Conservation (phyloP, 2,797 vertebrate species). For the Cirrhinus molitorella region DNA sequence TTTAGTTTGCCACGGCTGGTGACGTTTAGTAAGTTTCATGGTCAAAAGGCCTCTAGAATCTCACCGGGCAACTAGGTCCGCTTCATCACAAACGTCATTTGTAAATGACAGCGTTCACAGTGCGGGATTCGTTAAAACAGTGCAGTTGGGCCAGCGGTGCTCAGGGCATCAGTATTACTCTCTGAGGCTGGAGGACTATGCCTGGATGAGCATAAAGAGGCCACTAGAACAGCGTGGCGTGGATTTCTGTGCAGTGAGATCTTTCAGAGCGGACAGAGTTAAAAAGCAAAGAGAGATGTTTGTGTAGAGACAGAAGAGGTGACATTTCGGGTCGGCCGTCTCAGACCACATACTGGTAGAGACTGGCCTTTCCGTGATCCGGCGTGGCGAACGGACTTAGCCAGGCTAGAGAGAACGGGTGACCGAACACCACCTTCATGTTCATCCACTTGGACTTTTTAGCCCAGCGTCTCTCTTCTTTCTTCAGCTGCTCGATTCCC, state of each 20-base stretch:
- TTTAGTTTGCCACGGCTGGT: neutral
- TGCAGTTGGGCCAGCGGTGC: neutral
- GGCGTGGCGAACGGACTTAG: constrained; percentile 93
- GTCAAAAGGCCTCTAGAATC: constrained; percentile 17
- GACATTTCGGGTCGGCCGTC: neutral
- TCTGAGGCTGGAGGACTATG: neutral
- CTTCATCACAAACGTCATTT: neutral
- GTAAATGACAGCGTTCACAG: neutral
- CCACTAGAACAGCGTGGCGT: neutral
- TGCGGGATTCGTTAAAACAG: neutral
- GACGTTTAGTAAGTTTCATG: neutral
- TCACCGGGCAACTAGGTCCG: neutral
- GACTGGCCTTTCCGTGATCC: constrained; percentile 94
- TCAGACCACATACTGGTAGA: constrained; percentile 98
- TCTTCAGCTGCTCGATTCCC: constrained; percentile 99
- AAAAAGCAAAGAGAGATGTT: neutral
- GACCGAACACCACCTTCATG: constrained; percentile 97
- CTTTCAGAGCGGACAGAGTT: neutral
- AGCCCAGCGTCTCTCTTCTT: constrained; percentile 97
- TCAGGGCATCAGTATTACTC: neutral
- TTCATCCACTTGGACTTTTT: constrained; percentile 99
- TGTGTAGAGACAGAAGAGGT: neutral
- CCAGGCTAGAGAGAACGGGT: constrained; percentile 96
- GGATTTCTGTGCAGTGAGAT: neutral
- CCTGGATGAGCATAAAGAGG: no score